A percentile compares a stretch with the other conserved stretches of the same genome.
phyloP scores from a whole-genome alignment of 37 sponge, comb jelly and placozoan species.

The Agelas oroides region DNA sequence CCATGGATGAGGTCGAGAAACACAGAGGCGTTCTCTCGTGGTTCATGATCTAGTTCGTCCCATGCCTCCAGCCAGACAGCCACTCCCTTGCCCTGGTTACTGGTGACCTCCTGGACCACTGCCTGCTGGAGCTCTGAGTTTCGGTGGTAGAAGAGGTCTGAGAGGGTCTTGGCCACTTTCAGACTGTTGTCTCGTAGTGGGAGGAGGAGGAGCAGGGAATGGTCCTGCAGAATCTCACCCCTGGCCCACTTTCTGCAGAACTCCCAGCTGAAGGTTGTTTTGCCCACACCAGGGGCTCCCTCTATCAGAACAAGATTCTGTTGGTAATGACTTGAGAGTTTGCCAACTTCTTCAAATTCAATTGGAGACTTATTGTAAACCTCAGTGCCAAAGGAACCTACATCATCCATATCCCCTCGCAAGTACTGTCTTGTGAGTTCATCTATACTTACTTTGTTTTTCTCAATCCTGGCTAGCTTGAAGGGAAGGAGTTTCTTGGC shows the following conservation, averaged over 20 bases:
- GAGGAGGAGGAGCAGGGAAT: constrained; percentile 23
- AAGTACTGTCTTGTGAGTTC: neutral
- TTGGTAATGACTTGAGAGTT: neutral
- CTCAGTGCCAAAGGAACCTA: too few species aligned
- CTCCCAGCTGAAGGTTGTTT: constrained; percentile 36
- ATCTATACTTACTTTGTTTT: neutral
- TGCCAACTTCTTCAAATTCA: constrained; percentile 1
- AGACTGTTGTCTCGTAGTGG: constrained; percentile 23
- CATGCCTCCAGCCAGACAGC: constrained; percentile 23
- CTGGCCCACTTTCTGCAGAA: constrained; percentile 16
- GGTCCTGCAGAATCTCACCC: constrained; percentile 31
- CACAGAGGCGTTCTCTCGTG: constrained; percentile 2
- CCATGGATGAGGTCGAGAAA: constrained; percentile 27
- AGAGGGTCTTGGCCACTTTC: constrained; percentile 6
- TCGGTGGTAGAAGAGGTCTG: constrained; percentile 35
- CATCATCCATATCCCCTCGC: constrained; percentile 16
- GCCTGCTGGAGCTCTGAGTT: neutral
- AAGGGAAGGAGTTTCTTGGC: neutral
- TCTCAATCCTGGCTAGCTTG: constrained; percentile 16
- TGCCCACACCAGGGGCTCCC: constrained; percentile 38
- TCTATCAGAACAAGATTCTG: constrained; percentile 9
- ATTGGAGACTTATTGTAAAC: constrained; percentile 9
- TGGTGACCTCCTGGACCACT: neutral
- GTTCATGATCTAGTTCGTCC: constrained; percentile 26
- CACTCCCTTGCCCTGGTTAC: constrained; percentile 9